Evolutionary conservation across 92 coral and sea anemone genomes (phyloP).

Genomic region (Meandrina meandrites): DNA sequence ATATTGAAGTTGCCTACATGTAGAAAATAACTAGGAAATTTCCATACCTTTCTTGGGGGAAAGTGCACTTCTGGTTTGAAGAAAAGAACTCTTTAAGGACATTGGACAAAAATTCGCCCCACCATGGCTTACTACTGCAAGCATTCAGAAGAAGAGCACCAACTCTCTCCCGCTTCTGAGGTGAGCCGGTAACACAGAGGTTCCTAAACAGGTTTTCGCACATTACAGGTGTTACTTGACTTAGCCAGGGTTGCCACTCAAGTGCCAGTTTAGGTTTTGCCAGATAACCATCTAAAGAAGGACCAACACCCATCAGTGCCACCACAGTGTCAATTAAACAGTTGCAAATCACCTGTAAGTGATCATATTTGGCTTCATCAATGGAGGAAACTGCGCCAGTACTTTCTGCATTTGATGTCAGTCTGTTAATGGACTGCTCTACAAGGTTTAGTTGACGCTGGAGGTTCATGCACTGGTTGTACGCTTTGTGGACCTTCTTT

Average conservation of each 20-base stretch:
- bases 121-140: conserved; percentile 87
- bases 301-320: conserved; percentile 70
- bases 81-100: conserved; percentile 90
- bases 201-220: conserved; percentile 91
- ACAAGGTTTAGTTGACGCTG: conserved; percentile 91
- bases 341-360: conserved; percentile 84
- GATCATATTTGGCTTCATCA: conserved; percentile 77
- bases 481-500: conserved; percentile 72
- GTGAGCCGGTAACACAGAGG: conserved; percentile 87
- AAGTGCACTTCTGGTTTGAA: conserved; percentile 77
- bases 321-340: conserved; percentile 89
- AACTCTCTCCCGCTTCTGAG: conserved; percentile 81
- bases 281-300: conserved; percentile 64
- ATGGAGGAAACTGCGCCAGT: conserved; percentile 1
- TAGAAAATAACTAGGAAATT: not conserved
- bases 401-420: conserved; percentile 28
- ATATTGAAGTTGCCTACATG: too few species aligned
- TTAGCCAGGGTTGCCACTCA: conserved; percentile 57
- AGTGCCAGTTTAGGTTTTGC: conserved; percentile 54
- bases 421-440: conserved; percentile 70
- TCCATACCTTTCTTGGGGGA: conserved; percentile 89
- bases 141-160: conserved; percentile 88
- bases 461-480: conserved; percentile 80
- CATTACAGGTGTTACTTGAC: conserved; percentile 65
- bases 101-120: conserved; percentile 92